Conservation (phyloP, 2,888 invertebrate genomes). For the Branchipolynoe longqiensis region DNA sequence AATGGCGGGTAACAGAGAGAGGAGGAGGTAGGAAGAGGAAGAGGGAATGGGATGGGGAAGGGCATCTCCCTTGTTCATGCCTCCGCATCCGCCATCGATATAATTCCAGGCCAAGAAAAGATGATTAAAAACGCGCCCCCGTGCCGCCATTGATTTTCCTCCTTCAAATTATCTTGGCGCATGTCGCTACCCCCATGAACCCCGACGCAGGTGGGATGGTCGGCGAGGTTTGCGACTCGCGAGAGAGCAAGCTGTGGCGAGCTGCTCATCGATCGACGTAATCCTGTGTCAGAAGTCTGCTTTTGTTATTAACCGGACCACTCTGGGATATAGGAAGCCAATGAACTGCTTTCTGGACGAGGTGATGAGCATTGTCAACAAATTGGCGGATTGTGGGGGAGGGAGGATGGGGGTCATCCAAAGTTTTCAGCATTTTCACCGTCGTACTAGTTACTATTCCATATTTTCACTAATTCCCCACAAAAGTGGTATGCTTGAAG, state of each 20-base stretch:
- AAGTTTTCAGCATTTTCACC: too few species aligned
- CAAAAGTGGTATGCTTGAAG: too few species aligned
- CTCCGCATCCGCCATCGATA: conserved; percentile 31
- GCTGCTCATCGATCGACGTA: conserved; percentile 13
- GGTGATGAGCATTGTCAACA: too few species aligned
- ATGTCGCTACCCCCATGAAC: conserved; percentile 1
- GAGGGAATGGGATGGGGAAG: background rate
- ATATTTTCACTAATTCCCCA: too few species aligned
- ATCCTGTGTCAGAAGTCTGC: conserved; percentile 14
- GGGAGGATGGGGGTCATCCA: too few species aligned
- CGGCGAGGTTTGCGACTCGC: too few species aligned
- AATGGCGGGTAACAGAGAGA: background rate
- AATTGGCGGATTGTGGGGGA: too few species aligned
- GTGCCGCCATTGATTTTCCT: conserved; percentile 26
- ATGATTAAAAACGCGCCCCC: conserved; percentile 42
- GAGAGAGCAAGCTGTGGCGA: too few species aligned
- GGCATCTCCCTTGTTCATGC: conserved; percentile 21
- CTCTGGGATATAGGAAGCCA: conserved; percentile 9
- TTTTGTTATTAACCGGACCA: conserved; percentile 38
- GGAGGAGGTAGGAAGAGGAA: too few species aligned
- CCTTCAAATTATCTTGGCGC: background rate
- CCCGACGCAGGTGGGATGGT: conserved; percentile 10
- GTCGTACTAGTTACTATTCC: too few species aligned
- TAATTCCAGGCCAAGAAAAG: conserved; percentile 41
- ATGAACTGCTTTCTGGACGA: too few species aligned